phyloP scores from a whole-genome alignment of 2,797 vertebrate genomes.

The Eutrigla gurnardus region DNA sequence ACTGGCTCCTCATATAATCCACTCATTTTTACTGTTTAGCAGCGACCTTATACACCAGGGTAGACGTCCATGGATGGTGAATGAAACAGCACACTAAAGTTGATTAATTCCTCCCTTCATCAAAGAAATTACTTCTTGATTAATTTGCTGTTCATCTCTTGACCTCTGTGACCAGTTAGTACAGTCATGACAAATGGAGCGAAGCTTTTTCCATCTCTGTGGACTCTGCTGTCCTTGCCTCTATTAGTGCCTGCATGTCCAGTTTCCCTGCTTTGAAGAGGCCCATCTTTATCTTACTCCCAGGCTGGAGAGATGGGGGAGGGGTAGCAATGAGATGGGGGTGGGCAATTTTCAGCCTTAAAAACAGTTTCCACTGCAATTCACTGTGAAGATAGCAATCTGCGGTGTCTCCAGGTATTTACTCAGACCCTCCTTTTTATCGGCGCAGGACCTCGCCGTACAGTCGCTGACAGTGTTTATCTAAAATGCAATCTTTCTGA shows the following conservation, averaged over 20 bases:
- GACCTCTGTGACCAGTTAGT: constrained; percentile 29
- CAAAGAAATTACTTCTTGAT: constrained; percentile 50
- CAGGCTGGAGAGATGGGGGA: constrained; percentile 2
- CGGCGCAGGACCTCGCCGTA: constrained; percentile 27
- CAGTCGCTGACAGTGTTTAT: constrained; percentile 72
- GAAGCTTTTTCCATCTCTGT: constrained; percentile 1
- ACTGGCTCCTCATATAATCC: constrained; percentile 1
- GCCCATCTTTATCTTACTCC: constrained; percentile 22
- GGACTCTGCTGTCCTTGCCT: constrained; percentile 24
- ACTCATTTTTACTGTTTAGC: not conserved
- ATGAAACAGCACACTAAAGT: constrained; percentile 38
- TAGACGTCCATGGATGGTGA: constrained; percentile 13
- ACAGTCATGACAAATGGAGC: constrained; percentile 24
- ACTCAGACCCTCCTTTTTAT: constrained; percentile 63
- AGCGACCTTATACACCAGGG: not conserved
- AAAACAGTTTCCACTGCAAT: constrained; percentile 65
- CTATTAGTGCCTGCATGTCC: constrained; percentile 33
- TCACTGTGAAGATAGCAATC: constrained; percentile 71
- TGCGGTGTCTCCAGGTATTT: constrained; percentile 66
- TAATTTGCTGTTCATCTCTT: constrained; percentile 39
- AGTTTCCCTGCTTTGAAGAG: constrained; percentile 27
- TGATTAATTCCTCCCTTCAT: constrained; percentile 53
- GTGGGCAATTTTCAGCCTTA: constrained; percentile 29
- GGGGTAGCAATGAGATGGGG: not conserved
- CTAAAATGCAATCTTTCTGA: constrained; percentile 78